Conservation (phyloP, 1,140 invertebrate genomes). For the Drosophila murphyi region DNA sequence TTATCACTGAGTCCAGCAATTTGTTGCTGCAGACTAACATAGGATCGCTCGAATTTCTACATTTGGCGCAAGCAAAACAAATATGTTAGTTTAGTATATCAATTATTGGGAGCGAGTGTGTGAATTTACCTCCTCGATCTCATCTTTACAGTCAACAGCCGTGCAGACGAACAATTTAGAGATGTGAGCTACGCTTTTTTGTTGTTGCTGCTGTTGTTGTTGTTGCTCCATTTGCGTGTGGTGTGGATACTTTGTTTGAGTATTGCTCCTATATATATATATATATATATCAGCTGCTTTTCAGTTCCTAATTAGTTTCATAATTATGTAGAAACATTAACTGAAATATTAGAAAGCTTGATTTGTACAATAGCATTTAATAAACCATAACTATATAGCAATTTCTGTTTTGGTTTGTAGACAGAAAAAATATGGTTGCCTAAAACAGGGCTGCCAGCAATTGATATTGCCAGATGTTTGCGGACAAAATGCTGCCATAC, state of each 20-base stretch:
- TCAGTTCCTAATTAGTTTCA: constrained; percentile 42
- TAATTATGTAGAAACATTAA: constrained; percentile 36
- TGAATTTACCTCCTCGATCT: constrained; percentile 76
- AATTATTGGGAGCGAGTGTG: background rate
- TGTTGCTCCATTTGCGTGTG: constrained; percentile 72
- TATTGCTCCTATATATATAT: constrained; percentile 3
- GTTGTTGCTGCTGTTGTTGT: constrained; percentile 62
- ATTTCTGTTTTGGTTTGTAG: constrained; percentile 58
- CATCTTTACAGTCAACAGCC: constrained; percentile 79
- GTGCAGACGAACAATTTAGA: constrained; percentile 82
- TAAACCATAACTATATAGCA: constrained; percentile 31
- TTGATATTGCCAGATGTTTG: constrained; percentile 18
- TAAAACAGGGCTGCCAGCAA: constrained; percentile 35
- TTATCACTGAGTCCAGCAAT: constrained; percentile 94
- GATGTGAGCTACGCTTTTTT: constrained; percentile 61
- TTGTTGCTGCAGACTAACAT: constrained; percentile 90
- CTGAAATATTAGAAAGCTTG: constrained; percentile 35
- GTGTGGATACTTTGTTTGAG: constrained; percentile 31
- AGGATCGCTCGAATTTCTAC: constrained; percentile 96
- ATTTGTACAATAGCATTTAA: constrained; percentile 39
- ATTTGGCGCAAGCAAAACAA: constrained; percentile 40
- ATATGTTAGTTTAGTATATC: background rate
- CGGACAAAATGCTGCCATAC: constrained; percentile 5
- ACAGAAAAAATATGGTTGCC: constrained; percentile 66
- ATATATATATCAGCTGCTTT: constrained; percentile 23